Conservation (phyloP, 2,113 vertebrate species). For the Neodontobutis hainanensis region DNA sequence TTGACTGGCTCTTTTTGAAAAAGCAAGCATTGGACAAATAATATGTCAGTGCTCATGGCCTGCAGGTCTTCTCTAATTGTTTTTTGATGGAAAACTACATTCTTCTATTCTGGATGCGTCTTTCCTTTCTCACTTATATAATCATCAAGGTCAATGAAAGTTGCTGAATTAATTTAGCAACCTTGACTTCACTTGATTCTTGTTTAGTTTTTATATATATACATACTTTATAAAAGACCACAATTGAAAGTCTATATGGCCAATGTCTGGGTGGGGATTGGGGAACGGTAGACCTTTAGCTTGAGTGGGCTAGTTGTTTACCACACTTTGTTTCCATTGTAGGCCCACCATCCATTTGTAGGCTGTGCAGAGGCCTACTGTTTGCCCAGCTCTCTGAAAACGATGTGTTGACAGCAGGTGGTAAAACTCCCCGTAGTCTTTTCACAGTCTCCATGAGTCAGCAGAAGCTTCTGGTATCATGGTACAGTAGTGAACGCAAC, state of each 20-base stretch:
- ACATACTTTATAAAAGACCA: neutral
- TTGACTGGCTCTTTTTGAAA: too few relatives aligned
- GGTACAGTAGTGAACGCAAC: slow-evolving; percentile 42
- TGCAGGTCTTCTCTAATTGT: too few relatives aligned
- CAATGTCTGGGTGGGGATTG: neutral
- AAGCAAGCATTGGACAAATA: too few relatives aligned
- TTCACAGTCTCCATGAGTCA: slow-evolving; percentile 55
- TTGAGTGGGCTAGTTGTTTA: slow-evolving; percentile 47
- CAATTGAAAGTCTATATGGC: neutral
- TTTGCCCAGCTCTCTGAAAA: slow-evolving; percentile 53
- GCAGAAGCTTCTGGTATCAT: slow-evolving; percentile 57
- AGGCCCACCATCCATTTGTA: slow-evolving; percentile 38
- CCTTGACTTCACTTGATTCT: neutral
- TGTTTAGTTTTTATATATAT: neutral
- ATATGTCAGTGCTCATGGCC: too few relatives aligned
- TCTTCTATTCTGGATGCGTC: too few relatives aligned
- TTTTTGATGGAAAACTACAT: too few relatives aligned
- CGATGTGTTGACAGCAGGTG: slow-evolving; percentile 50
- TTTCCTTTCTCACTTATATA: too few relatives aligned
- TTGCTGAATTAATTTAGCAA: too few relatives aligned
- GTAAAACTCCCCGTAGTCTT: slow-evolving; percentile 39
- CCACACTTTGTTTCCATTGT: slow-evolving; percentile 58
- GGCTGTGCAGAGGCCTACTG: slow-evolving; percentile 42
- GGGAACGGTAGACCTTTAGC: slow-evolving; percentile 10
- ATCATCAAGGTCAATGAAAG: too few relatives aligned